Conservation (phyloP, 2,797 vertebrate genomes). For the Taenioides sp. region DNA sequence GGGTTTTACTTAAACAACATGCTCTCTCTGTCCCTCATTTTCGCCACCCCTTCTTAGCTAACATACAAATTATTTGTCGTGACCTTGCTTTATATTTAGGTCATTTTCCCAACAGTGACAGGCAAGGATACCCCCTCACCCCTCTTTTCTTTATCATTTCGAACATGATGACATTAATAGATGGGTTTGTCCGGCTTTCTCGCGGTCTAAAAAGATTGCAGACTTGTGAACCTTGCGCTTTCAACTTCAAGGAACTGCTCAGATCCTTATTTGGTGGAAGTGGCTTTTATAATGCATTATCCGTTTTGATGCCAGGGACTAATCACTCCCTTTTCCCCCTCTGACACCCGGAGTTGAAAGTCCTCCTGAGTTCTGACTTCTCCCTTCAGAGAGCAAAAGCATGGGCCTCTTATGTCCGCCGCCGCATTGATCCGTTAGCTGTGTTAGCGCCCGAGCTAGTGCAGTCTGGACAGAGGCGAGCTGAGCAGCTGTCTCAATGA, state of each 20-base stretch:
- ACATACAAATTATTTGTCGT: conserved; percentile 48
- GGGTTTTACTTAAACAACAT: conserved; percentile 82
- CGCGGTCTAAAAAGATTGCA: conserved; percentile 21
- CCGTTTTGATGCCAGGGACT: conserved; percentile 33
- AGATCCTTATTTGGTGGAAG: conserved; percentile 30
- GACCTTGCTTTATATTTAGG: conserved; percentile 63
- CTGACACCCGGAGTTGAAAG: conserved; percentile 40
- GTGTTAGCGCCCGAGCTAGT: conserved; percentile 50
- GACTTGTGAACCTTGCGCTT: neutral
- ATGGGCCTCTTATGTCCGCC: conserved; percentile 54
- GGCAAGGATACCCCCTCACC: conserved; percentile 3
- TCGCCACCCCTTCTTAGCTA: conserved; percentile 23
- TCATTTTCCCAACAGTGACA: conserved; percentile 41
- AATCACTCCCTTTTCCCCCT: conserved; percentile 26
- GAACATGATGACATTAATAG: conserved; percentile 23
- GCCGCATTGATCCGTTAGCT: conserved; percentile 66
- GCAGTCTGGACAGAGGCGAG: conserved; percentile 58
- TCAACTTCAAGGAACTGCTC: conserved; percentile 30
- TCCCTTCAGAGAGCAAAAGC: conserved; percentile 33
- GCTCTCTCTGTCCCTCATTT: neutral
- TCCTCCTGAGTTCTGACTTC: conserved; percentile 37
- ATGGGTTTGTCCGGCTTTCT: conserved; percentile 22
- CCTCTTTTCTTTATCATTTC: neutral
- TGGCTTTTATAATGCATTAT: conserved; percentile 22
- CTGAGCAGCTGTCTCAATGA: conserved; percentile 73